phyloP scores from a whole-genome alignment of 2,113 vertebrate genomes.

The Nesoenas mayeri region DNA sequence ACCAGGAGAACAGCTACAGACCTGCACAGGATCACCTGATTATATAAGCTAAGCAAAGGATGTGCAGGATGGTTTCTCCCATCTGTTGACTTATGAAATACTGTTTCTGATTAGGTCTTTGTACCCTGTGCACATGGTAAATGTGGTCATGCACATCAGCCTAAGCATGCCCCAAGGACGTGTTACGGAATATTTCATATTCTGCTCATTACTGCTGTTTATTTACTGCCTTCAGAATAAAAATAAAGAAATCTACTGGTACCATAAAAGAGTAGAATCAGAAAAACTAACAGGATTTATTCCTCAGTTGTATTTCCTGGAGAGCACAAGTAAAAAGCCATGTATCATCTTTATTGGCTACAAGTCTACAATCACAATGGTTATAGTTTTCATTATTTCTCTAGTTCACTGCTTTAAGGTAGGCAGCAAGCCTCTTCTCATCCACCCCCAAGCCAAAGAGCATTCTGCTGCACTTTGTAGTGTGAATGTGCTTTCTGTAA shows the following conservation, averaged over 20 bases:
- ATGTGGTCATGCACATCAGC: conserved; percentile 17
- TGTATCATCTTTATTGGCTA: conserved; percentile 27
- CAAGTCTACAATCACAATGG: background rate
- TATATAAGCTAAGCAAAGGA: background rate
- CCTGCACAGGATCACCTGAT: background rate
- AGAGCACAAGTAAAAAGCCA: background rate
- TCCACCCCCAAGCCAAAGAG: background rate
- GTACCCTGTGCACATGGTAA: background rate
- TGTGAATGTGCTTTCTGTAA: background rate
- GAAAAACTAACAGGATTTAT: conserved; percentile 40
- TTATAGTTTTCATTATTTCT: background rate
- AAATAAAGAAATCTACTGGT: conserved; percentile 8
- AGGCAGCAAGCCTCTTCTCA: background rate
- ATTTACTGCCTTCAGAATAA: conserved; percentile 51
- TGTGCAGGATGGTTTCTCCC: background rate
- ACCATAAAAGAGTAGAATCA: background rate
- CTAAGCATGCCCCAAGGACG: conserved; percentile 13
- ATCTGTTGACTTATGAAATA: background rate
- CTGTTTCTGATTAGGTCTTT: conserved; percentile 9
- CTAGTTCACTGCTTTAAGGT: background rate
- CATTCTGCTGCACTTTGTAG: background rate
- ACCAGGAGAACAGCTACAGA: background rate
- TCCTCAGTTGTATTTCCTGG: conserved; percentile 50
- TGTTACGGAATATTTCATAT: conserved; percentile 34
- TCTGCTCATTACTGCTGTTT: conserved; percentile 48